phyloP scores from a whole-genome alignment of 2,797 vertebrate species.

The Eptatretus atami region DNA sequence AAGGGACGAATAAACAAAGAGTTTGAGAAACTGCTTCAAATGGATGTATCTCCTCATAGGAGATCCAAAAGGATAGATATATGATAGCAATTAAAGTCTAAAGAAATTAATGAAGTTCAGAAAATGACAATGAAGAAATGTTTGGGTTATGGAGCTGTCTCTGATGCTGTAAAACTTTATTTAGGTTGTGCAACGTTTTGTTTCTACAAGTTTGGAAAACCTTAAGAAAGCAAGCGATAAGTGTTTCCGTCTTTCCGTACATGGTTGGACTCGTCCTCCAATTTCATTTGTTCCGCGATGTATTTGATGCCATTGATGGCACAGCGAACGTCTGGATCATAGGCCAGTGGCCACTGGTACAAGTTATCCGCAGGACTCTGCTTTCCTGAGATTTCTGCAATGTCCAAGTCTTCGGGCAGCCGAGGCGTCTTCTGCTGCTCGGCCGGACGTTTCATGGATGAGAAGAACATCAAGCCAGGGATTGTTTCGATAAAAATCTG shows the following conservation, averaged over 20 bases:
- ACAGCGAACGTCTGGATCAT: slow-evolving; percentile 54
- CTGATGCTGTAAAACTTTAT: no score
- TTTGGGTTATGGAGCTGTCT: no score
- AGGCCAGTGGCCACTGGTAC: slow-evolving; percentile 43
- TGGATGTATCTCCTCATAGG: no score
- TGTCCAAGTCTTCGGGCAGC: slow-evolving; percentile 47
- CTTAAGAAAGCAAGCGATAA: no score
- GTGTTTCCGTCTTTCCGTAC: slow-evolving; percentile 16
- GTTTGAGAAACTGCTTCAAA: neutral
- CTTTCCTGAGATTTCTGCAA: slow-evolving; percentile 71
- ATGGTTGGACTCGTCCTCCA: slow-evolving; percentile 56
- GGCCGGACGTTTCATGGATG: slow-evolving; percentile 55
- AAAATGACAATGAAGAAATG: no score
- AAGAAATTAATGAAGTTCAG: no score
- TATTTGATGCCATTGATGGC: slow-evolving; percentile 68
- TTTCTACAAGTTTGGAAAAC: no score
- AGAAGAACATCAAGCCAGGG: slow-evolving; percentile 73
- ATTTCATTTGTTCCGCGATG: slow-evolving; percentile 66
- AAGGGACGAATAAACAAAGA: neutral
- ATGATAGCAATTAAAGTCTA: no score
- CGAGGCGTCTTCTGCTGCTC: slow-evolving; percentile 33
- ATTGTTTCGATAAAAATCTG: slow-evolving; percentile 68
- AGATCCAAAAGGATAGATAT: no score
- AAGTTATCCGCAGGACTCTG: slow-evolving; percentile 21
- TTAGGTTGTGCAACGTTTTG: no score